Evolutionary conservation across 2,888 invertebrate genomes (phyloP), one percentile per base, ranked within the genome.

Genomic region (Lagria hirta): DNA sequence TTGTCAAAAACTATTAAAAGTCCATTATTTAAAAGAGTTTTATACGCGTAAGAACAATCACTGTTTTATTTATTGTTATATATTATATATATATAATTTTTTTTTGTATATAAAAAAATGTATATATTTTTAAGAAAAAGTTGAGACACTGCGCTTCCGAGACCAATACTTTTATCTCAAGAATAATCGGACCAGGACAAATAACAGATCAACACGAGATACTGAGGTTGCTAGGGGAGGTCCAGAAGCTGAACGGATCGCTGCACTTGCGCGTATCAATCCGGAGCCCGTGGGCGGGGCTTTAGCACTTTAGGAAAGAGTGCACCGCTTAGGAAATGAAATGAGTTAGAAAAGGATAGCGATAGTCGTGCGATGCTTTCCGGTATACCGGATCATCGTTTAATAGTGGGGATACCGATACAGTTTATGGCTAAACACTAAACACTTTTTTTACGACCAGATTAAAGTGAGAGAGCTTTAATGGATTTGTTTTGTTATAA

Each of bases 401-500:
- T 63, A 63, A 63, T 60, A 61, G 64, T 61, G 64, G 66, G 58
- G 58, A 66, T 66, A 65, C 67, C 65, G 66, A 68, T 68, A 68
- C 67, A 68, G 66, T 69, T 69, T 69, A 69, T 66, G 68, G 65
- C 65, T 66, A 68, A 69, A 67, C 68, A 63, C 66, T 68, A 67
- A 69, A 69, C 68, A 68, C 64, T 69, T 68, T 69, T 64, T 69
- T 69, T 66, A 66, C 56, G 67, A 61, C 55, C 55, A 58, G 67
- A 66, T 67, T 66, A 66, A 63, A 66, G 64, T 52, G 65, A 65
- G 66, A 65, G 60, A 60, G 62, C 52, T 59, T 63, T 62, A 65
- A 64, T 61, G 63, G 65, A 62, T 65, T 65, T 65, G 65, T 63
- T 62, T 64, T 61, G 60, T 58, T 57, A 57, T 60, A 64, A 64